These are phyloP conservation scores for Palaemon carinicauda DNA, from an alignment of 1,140 invertebrate genomes.

Conservation along the genomic window DNA sequence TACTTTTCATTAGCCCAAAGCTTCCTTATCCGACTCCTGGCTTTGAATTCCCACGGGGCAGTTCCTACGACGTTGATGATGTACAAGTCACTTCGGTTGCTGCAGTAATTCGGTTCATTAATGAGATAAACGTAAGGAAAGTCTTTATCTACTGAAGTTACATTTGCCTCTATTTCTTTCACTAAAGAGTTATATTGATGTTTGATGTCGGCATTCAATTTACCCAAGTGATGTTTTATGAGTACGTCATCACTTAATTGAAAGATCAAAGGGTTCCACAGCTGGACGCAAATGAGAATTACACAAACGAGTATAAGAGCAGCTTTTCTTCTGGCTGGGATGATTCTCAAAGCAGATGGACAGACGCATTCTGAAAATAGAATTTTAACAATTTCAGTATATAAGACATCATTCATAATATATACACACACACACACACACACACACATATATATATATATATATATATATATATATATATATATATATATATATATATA, in stretches of 20 bases:
- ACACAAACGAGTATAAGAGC: too few relatives aligned
- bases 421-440: too few relatives aligned
- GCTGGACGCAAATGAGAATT: too few relatives aligned
- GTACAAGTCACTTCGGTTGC: not conserved
- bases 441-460: not conserved
- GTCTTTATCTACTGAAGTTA: not conserved
- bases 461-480: not conserved
- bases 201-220: too few relatives aligned
- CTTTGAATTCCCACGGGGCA: not conserved
- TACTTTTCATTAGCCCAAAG: conserved; percentile 13
- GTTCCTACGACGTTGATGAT: conserved; percentile 1
- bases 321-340: not conserved
- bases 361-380: not conserved
- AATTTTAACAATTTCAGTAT: not conserved
- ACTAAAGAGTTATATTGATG: not conserved
- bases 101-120: conserved; percentile 11
- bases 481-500: not conserved
- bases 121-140: conserved; percentile 20
- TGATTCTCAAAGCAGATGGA: not conserved
- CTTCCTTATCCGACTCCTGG: conserved; percentile 4
- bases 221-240: not conserved
- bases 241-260: too few relatives aligned
- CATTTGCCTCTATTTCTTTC: not conserved
- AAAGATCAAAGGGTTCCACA: too few relatives aligned
- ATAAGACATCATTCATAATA: not conserved